These are phyloP conservation scores for Argyrosomus japonicus DNA, from an alignment of 2,113 vertebrate species.

Conservation along the genomic window DNA sequence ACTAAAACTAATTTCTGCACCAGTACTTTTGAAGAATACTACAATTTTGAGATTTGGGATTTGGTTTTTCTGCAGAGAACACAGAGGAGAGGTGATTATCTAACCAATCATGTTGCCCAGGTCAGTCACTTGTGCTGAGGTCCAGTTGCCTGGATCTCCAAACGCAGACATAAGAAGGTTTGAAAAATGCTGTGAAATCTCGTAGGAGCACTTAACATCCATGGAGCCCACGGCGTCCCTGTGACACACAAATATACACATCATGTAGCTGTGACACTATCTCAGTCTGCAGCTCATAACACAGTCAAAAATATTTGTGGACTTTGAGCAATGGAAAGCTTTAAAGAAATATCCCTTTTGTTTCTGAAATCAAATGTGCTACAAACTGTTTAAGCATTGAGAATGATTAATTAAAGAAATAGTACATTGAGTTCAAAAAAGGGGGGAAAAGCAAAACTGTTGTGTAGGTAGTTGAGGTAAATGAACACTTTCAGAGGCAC, in stretches of 20 bases:
- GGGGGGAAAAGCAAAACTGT: not conserved
- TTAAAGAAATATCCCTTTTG: not conserved
- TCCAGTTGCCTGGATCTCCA: conserved; percentile 70
- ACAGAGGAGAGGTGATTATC: not conserved
- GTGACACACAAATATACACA: conserved; percentile 30
- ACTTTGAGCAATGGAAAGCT: not conserved
- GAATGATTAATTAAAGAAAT: not conserved
- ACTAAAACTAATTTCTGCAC: not conserved
- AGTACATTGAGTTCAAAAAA: not conserved
- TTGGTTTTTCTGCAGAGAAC: not conserved
- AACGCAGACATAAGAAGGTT: conserved; percentile 57
- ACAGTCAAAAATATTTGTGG: not conserved
- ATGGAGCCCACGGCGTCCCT: conserved; percentile 77
- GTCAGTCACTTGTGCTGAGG: conserved; percentile 59
- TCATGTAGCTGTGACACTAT: not conserved
- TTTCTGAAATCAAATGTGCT: not conserved
- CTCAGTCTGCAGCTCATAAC: not conserved
- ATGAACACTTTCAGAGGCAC: not conserved
- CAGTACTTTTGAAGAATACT: not conserved
- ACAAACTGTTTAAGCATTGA: not conserved
- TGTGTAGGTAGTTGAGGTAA: no score
- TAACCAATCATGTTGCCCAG: conserved; percentile 78
- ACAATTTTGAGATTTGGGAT: not conserved
- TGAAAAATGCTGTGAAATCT: conserved; percentile 58
- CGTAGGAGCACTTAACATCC: conserved; percentile 59